These are phyloP conservation scores for Aselliscus stoliczkanus DNA, from an alignment of 2,797 vertebrate species.

Conservation along the genomic window DNA sequence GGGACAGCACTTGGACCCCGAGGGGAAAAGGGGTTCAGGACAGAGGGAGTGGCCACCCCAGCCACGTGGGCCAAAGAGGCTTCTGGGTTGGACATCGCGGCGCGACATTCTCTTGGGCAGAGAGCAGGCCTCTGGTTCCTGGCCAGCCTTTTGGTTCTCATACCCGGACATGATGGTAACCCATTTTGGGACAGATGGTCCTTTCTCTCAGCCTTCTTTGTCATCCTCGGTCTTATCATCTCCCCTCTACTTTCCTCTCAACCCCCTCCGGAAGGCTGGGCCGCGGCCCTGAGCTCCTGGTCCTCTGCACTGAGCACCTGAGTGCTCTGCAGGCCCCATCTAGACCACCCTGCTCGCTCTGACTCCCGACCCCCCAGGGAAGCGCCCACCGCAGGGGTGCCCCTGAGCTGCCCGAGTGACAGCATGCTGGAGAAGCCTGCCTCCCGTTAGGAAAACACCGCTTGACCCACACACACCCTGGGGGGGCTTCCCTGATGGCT, in stretches of 20 bases:
- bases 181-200: accelerated
- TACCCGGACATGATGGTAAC: accelerated
- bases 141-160: too few species aligned
- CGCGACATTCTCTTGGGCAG: too few species aligned
- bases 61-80: background rate
- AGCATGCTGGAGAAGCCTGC: accelerated
- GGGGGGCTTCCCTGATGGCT: background rate
- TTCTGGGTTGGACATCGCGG: too few species aligned
- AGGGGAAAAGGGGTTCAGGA: too few species aligned
- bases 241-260: background rate
- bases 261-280: background rate
- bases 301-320: accelerated
- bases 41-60: accelerated
- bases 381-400: accelerated
- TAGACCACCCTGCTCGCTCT: background rate
- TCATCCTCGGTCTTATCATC: accelerated
- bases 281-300: accelerated
- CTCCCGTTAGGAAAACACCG: accelerated
- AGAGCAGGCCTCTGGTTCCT: too few species aligned
- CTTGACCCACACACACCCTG: accelerated
- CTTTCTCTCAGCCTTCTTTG: accelerated
- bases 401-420: accelerated
- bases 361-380: accelerated
- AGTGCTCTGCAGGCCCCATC: too few species aligned
- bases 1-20: accelerated